These are phyloP conservation scores for Pluvianellus socialis DNA, from an alignment of 2,113 vertebrate species.

Conservation along the genomic window DNA sequence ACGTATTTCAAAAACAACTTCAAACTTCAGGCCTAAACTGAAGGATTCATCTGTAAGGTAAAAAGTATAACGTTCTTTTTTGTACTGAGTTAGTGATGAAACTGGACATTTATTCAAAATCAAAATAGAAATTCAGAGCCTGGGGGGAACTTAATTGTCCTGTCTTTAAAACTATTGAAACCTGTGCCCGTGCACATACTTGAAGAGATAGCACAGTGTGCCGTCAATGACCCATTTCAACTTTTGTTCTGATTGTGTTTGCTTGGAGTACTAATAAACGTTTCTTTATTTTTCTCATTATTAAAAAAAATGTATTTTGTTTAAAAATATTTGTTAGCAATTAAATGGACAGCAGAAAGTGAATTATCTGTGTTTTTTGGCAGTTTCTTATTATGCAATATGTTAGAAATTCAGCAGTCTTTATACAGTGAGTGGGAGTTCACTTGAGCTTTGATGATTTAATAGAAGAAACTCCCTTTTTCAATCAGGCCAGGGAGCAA, in stretches of 20 bases:
- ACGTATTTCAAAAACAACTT: constrained; percentile 90
- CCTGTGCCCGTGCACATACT: neutral
- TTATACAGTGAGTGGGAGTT: neutral
- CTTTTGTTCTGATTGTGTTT: neutral
- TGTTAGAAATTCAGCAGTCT: neutral
- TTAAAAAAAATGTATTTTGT: neutral
- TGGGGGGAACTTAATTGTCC: neutral
- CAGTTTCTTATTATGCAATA: neutral
- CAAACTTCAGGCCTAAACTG: constrained; percentile 85
- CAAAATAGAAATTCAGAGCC: neutral
- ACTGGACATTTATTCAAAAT: neutral
- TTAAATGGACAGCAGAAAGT: neutral
- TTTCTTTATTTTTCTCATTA: neutral
- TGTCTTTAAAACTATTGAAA: neutral
- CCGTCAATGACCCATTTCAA: neutral
- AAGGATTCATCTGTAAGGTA: constrained; percentile 85
- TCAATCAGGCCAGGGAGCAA: neutral
- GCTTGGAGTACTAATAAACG: neutral
- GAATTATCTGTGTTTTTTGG: neutral
- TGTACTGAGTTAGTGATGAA: neutral
- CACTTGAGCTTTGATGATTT: neutral
- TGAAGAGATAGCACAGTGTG: neutral
- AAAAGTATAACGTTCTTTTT: neutral
- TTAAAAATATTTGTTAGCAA: neutral
- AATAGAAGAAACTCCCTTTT: neutral